A percentile compares a stretch with the other conserved stretches of the same genome.
These are phyloP conservation scores for Clamator glandarius DNA, from an alignment of 2,797 vertebrate genomes.

Conservation along the genomic window DNA sequence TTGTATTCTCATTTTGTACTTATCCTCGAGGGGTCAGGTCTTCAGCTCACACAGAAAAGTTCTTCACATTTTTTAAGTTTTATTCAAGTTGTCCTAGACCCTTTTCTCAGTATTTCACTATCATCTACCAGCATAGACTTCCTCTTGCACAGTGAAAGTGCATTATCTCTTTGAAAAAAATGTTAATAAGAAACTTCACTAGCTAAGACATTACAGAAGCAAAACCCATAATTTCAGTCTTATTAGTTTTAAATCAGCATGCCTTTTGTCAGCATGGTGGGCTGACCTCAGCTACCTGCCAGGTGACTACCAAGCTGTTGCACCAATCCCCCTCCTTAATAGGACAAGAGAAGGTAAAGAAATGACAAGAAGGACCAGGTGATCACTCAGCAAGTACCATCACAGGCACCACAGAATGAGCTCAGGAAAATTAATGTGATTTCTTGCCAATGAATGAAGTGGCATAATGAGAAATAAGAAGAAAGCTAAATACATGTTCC, in stretches of 20 bases:
- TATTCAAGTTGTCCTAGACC: neutral
- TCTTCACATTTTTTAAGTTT: constrained; percentile 17
- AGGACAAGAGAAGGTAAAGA: neutral
- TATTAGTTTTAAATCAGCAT: neutral
- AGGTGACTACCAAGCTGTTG: neutral
- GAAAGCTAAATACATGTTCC: neutral
- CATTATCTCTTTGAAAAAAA: neutral
- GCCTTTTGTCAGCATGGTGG: neutral
- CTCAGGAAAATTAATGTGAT: neutral
- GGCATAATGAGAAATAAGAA: neutral
- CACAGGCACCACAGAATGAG: neutral
- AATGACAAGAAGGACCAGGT: neutral
- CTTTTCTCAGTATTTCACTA: neutral
- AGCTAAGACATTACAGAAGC: neutral
- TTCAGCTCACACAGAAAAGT: constrained; percentile 22
- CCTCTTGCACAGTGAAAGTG: neutral
- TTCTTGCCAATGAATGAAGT: neutral
- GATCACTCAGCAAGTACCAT: neutral
- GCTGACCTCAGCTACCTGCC: neutral
- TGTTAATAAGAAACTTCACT: neutral
- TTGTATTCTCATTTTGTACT: constrained; percentile 55
- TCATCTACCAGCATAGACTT: neutral
- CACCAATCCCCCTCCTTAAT: neutral
- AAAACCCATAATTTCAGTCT: neutral
- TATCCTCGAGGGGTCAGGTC: constrained; percentile 28